These are phyloP conservation scores for Eidolon dupreanum DNA, from an alignment of 2,797 vertebrate species.

Conservation along the genomic window DNA sequence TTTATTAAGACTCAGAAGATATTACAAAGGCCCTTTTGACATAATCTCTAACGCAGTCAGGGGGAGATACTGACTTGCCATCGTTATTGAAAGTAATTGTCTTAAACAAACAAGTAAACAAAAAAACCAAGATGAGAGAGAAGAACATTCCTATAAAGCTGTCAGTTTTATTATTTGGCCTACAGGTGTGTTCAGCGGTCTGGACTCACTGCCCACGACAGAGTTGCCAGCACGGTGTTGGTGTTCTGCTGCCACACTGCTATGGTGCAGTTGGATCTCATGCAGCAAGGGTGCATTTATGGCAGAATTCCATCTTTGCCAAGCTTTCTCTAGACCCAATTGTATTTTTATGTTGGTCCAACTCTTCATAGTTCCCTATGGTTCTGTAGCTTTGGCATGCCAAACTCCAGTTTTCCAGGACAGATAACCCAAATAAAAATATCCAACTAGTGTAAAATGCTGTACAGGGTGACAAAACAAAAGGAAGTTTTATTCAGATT, in stretches of 20 bases:
- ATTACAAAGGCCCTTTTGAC: slow-evolving; percentile 84
- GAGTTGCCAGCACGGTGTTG: not conserved
- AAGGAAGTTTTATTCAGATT: not conserved
- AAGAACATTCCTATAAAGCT: slow-evolving; percentile 73
- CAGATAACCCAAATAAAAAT: not conserved
- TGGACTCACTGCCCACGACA: not conserved
- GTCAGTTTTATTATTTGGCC: slow-evolving; percentile 80
- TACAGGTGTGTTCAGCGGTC: slow-evolving; percentile 67
- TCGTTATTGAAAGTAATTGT: slow-evolving; percentile 84
- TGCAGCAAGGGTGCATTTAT: not conserved
- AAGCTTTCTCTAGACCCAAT: not conserved
- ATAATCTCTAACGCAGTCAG: slow-evolving; percentile 83
- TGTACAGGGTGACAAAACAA: not conserved
- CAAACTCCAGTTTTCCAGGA: not conserved
- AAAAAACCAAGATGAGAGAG: slow-evolving; percentile 44
- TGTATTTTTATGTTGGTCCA: not conserved
- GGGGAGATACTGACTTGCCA: slow-evolving; percentile 80
- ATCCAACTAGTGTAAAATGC: not conserved
- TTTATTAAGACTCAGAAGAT: slow-evolving; percentile 86
- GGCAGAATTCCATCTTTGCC: not conserved
- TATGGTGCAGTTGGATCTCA: not conserved
- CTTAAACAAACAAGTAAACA: slow-evolving; percentile 42
- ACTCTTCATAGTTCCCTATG: not conserved
- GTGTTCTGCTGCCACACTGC: not conserved
- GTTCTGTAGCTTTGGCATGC: not conserved